Evolutionary conservation across 2,797 vertebrate species (phyloP), one percentile per base, ranked within the genome.

Genomic region (Myripristis jacobus): DNA sequence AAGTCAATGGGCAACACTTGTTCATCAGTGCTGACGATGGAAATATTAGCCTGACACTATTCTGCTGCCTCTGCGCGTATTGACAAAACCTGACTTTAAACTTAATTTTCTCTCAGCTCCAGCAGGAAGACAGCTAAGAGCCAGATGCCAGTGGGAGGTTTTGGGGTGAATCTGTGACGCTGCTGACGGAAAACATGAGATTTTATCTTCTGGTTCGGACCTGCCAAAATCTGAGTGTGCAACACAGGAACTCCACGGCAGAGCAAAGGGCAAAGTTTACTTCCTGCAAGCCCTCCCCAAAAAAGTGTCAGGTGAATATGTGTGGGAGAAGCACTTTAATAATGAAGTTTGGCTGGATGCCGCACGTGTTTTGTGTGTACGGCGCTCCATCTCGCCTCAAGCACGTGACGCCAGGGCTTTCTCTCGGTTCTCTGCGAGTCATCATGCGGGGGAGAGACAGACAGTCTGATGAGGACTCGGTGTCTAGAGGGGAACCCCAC

Each of bases 1-100:
- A 93, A 82, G 90, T 92, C 91, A 91, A 92, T 91, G 90, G 68
- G 61, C 86, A 89, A 91, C 91, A 92, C 92, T 92, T 92, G 92
- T 92, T 88, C 89, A 43, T 62, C 80, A 68, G 66, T 8, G 76
- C 80, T 12, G 73, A 81, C 81, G 84, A 87, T 81, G 89, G 90
- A 90, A 87, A 91, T 87, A 91, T 90, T 92, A 92, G 83, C 89
- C 87, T 13, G 62, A 69, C 71, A 66, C 73, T 79, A 76, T 82
- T 89, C 80, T 50, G 73, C 73, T 72, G 73, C 83, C 69, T 46
- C 79, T 68, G 82, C 63, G 4, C 25, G 44, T 88, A 90, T 85
- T 66, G 88, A 90, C 82, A 54, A 79, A 89, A 70, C 57, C 76
- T 2, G 73, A 82, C 87, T 81, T 29, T 66, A 92, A 92, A 92